Percentiles rank a stretch among this genome's conserved stretches.
phyloP scores from a whole-genome alignment of 2,888 invertebrate genomes.

The Apotomis betuletana region DNA sequence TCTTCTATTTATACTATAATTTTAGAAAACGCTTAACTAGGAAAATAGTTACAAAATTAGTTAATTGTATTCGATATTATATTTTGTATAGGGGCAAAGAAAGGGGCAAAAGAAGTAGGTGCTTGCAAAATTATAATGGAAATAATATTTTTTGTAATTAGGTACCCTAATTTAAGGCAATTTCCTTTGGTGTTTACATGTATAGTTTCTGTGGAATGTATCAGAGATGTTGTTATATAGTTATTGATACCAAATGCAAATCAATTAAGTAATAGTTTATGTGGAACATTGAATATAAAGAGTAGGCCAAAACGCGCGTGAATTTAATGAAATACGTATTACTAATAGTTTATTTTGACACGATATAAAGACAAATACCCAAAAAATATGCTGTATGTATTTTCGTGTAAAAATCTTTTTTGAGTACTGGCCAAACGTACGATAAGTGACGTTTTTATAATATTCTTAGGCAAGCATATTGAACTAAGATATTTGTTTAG shows the following conservation, averaged over 20 bases:
- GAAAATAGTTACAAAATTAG: constrained; percentile 6
- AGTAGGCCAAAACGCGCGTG: too few relatives aligned
- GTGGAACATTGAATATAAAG: neutral
- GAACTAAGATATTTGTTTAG: constrained; percentile 23
- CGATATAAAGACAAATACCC: too few relatives aligned
- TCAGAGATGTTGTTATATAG: neutral
- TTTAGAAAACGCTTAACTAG: constrained; percentile 4
- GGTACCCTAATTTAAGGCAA: constrained; percentile 23
- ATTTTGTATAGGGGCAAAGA: constrained; percentile 30
- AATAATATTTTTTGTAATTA: constrained; percentile 53
- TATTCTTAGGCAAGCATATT: constrained; percentile 3
- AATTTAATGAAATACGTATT: too few relatives aligned
- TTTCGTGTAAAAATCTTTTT: too few relatives aligned
- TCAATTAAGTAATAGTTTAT: neutral
- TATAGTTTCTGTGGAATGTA: constrained; percentile 24
- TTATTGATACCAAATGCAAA: neutral
- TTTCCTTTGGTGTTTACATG: constrained; percentile 22
- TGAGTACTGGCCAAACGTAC: too few relatives aligned
- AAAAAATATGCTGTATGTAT: too few relatives aligned
- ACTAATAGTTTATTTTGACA: too few relatives aligned
- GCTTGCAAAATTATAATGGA: constrained; percentile 48
- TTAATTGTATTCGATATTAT: constrained; percentile 28
- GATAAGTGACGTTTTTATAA: too few relatives aligned
- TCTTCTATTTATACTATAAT: constrained; percentile 3
- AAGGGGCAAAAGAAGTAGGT: constrained; percentile 41